Evolutionary conservation across 2,888 invertebrate genomes (phyloP).

Genomic region (Gisinianus flammeolus): DNA sequence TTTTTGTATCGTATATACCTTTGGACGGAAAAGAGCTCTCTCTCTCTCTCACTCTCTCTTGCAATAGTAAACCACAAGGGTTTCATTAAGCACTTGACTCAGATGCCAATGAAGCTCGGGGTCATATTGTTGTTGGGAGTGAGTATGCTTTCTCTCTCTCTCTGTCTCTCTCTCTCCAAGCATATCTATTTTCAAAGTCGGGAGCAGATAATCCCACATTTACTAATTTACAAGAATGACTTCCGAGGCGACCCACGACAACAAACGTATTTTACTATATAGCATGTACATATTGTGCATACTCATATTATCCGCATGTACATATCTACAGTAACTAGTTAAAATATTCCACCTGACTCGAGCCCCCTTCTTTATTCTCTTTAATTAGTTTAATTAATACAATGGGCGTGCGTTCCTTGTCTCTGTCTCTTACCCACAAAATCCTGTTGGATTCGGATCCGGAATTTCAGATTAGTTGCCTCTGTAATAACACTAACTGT

Average conservation of each 20-base stretch:
- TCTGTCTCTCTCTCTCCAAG: not conserved
- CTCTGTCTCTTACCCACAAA: not conserved
- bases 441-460: not conserved
- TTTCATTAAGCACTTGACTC: not conserved
- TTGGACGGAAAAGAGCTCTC: not conserved
- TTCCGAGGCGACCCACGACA: not conserved
- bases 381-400: no score
- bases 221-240: not conserved
- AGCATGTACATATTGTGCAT: no score
- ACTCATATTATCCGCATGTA: no score
- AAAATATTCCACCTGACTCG: not conserved
- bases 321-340: not conserved
- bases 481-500: not conserved
- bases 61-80: not conserved
- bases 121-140: not conserved
- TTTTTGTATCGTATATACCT: not conserved
- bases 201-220: not conserved
- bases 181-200: not conserved
- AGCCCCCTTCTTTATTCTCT: not conserved
- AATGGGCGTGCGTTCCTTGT: not conserved
- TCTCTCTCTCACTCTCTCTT: slow-evolving; percentile 5
- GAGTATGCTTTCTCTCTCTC: not conserved
- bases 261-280: not conserved
- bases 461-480: not conserved
- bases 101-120: slow-evolving; percentile 5